A percentile compares a stretch with the other conserved stretches of the same genome.
phyloP scores from a whole-genome alignment of 1,140 invertebrate genomes.

The Drosophila prosaltans region DNA sequence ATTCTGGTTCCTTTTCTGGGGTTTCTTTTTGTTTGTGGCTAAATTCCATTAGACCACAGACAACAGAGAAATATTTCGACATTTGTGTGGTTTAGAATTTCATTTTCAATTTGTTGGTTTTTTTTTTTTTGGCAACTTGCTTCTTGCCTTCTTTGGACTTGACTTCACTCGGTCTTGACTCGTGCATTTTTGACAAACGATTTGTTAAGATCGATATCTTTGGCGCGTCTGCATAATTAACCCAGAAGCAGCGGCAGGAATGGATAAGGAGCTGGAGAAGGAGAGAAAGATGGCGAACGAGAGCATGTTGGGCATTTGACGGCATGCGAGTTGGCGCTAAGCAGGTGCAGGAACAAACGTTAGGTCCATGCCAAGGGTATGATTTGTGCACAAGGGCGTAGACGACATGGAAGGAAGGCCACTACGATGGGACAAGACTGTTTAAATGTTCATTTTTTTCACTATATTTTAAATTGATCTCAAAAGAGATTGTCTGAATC shows the following conservation, averaged over 20 bases:
- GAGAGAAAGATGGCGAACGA: constrained; percentile 19
- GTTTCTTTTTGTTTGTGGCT: constrained; percentile 25
- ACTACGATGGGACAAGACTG: too few relatives aligned
- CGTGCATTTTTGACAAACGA: constrained; percentile 73
- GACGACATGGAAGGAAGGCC: neutral
- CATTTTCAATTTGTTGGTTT: constrained; percentile 65
- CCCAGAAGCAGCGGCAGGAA: constrained; percentile 16
- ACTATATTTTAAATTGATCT: too few relatives aligned
- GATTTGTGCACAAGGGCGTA: neutral
- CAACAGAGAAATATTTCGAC: constrained; percentile 70
- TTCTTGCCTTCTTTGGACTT: constrained; percentile 30
- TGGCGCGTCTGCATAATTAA: constrained; percentile 77
- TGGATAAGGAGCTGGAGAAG: neutral
- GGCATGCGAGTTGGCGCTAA: constrained; percentile 52
- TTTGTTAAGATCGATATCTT: constrained; percentile 80
- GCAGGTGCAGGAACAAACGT: constrained; percentile 55
- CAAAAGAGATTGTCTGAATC: too few relatives aligned
- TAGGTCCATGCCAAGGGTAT: neutral
- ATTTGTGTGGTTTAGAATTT: constrained; percentile 79
- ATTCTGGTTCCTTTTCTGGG: constrained; percentile 48
- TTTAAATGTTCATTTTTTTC: too few relatives aligned
- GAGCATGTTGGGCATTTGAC: constrained; percentile 46
- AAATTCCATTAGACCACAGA: constrained; percentile 69
- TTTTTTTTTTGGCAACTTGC: constrained; percentile 14
- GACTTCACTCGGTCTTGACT: constrained; percentile 24